phyloP scores from a whole-genome alignment of 1,140 invertebrate genomes.

The Pentalonia nigronervosa region DNA sequence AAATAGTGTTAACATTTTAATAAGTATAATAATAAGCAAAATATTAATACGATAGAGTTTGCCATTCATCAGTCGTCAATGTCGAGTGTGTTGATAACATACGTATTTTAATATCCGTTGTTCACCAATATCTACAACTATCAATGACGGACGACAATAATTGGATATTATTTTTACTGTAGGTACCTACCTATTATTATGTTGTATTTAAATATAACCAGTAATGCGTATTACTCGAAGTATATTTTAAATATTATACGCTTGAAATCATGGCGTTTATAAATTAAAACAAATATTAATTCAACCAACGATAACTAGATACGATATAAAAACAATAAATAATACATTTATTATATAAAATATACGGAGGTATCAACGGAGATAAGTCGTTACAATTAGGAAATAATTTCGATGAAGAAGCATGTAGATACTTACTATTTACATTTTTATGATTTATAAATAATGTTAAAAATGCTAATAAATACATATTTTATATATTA shows the following conservation, averaged over 20 bases:
- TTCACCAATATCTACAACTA: neutral
- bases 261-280: neutral
- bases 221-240: neutral
- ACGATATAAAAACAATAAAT: neutral
- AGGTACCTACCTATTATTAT: no score
- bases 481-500: no score
- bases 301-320: neutral
- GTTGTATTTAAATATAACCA: no score
- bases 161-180: neutral
- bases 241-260: neutral
- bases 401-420: neutral
- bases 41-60: neutral
- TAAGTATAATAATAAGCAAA: neutral
- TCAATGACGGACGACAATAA: neutral
- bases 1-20: neutral
- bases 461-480: neutral
- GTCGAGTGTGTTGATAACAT: neutral
- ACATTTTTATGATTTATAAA: neutral
- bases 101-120: neutral
- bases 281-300: neutral
- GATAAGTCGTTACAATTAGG: no score
- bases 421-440: neutral
- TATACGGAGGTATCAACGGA: neutral
- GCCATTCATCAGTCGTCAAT: neutral
- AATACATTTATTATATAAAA: neutral